Evolutionary conservation across 2,888 invertebrate genomes (phyloP).

Genomic region (Cistogaster globosa): DNA sequence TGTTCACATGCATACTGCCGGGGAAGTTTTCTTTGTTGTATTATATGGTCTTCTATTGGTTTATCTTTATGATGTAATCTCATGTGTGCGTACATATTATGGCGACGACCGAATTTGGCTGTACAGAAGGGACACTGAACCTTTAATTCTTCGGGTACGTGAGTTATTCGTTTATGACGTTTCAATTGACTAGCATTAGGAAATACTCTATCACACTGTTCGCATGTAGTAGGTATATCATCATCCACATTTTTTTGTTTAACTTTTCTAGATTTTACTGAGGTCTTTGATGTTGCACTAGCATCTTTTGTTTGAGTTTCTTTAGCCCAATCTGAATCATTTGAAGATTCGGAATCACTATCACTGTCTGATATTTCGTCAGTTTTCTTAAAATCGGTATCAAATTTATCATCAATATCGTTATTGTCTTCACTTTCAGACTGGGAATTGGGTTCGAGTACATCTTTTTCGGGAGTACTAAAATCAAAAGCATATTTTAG

Average conservation of each 20-base stretch:
- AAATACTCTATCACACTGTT: conserved; percentile 86
- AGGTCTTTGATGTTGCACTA: conserved; percentile 21
- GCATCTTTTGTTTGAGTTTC: conserved; percentile 33
- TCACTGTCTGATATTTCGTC: conserved; percentile 30
- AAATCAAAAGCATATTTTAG: no score
- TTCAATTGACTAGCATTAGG: conserved; percentile 86
- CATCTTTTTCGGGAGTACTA: neutral
- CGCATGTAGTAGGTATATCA: conserved; percentile 81
- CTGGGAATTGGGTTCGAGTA: conserved; percentile 14
- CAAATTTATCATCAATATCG: conserved; percentile 41
- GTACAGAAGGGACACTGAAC: conserved; percentile 85
- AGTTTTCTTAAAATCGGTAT: conserved; percentile 42
- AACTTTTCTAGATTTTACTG: conserved; percentile 56
- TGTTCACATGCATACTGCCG: conserved; percentile 77
- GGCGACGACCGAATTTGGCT: conserved; percentile 85
- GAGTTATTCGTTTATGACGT: conserved; percentile 85
- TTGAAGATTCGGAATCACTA: conserved; percentile 52
- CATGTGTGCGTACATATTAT: conserved; percentile 85
- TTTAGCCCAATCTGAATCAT: conserved; percentile 56
- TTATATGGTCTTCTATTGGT: conserved; percentile 65
- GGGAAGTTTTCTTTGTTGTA: conserved; percentile 79
- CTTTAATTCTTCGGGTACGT: conserved; percentile 84
- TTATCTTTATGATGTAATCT: conserved; percentile 77
- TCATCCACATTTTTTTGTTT: conserved; percentile 79
- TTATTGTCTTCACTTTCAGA: conserved; percentile 49